Evolutionary conservation across 2,113 vertebrate species (phyloP).

Genomic region (Antigone vipio): DNA sequence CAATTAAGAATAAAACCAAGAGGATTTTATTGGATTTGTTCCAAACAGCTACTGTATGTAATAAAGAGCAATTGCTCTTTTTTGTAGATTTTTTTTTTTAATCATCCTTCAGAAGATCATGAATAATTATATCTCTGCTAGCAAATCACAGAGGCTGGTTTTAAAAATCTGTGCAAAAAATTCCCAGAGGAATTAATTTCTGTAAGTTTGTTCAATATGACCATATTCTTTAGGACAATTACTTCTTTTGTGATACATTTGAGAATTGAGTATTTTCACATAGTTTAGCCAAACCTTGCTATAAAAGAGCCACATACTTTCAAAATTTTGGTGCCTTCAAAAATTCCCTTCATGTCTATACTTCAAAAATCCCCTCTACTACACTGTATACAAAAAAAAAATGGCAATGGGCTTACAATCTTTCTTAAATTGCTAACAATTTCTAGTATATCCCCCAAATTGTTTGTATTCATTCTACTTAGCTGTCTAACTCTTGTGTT

Average conservation of each 20-base stretch:
- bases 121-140: neutral
- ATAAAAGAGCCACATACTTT: neutral
- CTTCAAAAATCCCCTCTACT: neutral
- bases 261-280: neutral
- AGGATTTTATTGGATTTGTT: neutral
- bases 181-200: neutral
- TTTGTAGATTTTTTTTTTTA: neutral
- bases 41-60: neutral
- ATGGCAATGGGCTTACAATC: neutral
- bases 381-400: neutral
- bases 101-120: neutral
- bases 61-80: neutral
- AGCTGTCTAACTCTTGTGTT: neutral
- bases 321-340: neutral
- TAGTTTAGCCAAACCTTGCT: neutral
- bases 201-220: neutral
- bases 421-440: neutral
- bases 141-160: neutral
- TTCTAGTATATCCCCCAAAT: neutral
- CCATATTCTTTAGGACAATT: neutral
- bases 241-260: neutral
- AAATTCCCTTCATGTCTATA: neutral
- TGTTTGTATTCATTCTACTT: neutral
- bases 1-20: neutral
- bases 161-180: neutral